These are phyloP conservation scores for Philantomba maxwellii DNA, from an alignment of 2,113 vertebrate species.

Conservation along the genomic window DNA sequence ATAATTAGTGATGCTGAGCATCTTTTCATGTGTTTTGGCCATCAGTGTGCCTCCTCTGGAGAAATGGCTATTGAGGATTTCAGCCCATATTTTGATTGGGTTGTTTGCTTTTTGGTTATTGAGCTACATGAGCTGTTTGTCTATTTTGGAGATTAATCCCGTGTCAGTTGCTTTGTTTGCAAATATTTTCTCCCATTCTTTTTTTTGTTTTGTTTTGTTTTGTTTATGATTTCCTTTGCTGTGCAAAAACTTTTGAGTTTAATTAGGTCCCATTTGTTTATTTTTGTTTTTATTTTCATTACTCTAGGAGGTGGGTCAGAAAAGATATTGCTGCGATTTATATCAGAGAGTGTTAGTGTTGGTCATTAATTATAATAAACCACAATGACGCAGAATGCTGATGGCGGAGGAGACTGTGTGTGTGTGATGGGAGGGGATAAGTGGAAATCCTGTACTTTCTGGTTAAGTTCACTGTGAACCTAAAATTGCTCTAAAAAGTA, in stretches of 20 bases:
- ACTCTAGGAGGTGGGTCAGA: not conserved
- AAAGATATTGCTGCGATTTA: not conserved
- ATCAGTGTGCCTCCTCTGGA: not conserved
- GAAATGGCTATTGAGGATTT: not conserved
- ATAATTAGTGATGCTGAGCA: not conserved
- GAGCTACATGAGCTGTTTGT: not conserved
- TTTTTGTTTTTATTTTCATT: not conserved
- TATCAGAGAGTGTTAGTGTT: not conserved
- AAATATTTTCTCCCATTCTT: not conserved
- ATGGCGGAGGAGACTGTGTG: not conserved
- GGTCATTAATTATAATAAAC: not conserved
- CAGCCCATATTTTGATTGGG: not conserved
- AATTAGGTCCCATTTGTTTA: not conserved
- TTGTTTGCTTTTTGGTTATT: not conserved
- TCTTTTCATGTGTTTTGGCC: not conserved
- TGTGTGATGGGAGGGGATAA: not conserved
- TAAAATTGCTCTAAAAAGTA: not conserved
- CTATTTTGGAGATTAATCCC: not conserved
- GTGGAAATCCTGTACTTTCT: not conserved
- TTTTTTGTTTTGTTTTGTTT: not conserved
- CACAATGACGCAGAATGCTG: not conserved
- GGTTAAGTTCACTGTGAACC: not conserved
- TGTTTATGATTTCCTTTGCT: not conserved
- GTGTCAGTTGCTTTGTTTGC: not conserved
- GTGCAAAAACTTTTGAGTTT: not conserved